Percentiles rank a stretch among this genome's conserved stretches.
Evolutionary conservation across 1,140 invertebrate species (phyloP).

Genomic region (Anadara kagoshimensis): DNA sequence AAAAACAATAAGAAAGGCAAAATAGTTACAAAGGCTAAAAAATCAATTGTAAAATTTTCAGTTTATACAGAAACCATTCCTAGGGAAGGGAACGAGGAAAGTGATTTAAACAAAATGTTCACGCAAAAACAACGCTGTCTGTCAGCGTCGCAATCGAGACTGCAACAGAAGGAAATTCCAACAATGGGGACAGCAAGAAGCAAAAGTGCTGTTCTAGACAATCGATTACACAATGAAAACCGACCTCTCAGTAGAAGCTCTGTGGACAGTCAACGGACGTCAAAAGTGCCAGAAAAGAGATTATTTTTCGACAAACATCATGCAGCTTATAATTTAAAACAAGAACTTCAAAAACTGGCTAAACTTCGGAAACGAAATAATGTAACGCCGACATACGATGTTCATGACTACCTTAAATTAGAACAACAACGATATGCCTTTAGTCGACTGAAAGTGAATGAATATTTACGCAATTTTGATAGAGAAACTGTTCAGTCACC

Average conservation of each 20-base stretch:
- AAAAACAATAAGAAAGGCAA: slow-evolving; percentile 22
- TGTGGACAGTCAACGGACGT: no score
- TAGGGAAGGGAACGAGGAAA: not conserved
- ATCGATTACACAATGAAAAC: no score
- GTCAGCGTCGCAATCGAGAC: slow-evolving; percentile 16
- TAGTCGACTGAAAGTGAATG: no score
- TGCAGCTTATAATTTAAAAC: slow-evolving; percentile 33
- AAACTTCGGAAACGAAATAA: not conserved
- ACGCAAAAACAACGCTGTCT: slow-evolving; percentile 11
- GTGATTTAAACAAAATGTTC: not conserved
- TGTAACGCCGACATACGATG: no score
- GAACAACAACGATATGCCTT: no score
- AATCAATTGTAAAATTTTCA: slow-evolving; percentile 37
- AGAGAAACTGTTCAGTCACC: no score
- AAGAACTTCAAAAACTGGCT: slow-evolving; percentile 38
- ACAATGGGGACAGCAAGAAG: not conserved
- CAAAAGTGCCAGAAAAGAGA: no score
- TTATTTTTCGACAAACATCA: slow-evolving; percentile 39
- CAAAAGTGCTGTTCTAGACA: slow-evolving; percentile 17
- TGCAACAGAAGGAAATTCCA: not conserved
- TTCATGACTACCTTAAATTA: no score
- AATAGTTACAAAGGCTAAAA: slow-evolving; percentile 28
- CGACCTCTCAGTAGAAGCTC: no score
- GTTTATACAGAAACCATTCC: slow-evolving; percentile 27
- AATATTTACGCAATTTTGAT: no score